Evolutionary conservation across 1,140 invertebrate genomes (phyloP), one percentile per base, ranked within the genome.

Genomic region (Drosophila gunungcola): DNA sequence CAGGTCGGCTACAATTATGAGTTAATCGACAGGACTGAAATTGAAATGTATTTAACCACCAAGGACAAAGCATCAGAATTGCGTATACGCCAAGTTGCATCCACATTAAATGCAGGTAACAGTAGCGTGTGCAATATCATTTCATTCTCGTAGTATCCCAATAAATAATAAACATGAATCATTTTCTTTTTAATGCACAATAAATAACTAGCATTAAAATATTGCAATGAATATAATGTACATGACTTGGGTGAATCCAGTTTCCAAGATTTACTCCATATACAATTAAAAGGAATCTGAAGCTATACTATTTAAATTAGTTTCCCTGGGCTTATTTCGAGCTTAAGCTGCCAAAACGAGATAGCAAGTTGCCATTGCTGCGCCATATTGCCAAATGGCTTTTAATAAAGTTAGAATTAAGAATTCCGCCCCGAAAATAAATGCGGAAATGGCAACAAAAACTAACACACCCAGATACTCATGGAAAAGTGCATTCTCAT

Each of bases 301-400:
- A 46, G 43, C 16, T 27, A 11, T 16, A n/a, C 4, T 32, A 34
- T 27, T 38, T 43, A 9, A 6, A 46, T 52, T 12, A 9, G 53
- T 52, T 13, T 4, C 21, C 67, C 65, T 3, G 16, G 21, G 21
- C 43, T 41, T 48, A 57, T 57, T 57, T 57, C 58, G 64, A 75
- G 65, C 68, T 68, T 38, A 39, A 10, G 3, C 12, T 76, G 62
- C 54, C 70, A 53, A 43, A 49, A n/a, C 12, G 45, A 27, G 64
- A 57, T 27, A 34, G 27, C 38, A 69, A 45, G 41, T 34, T 57
- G 55, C 61, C n/a, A 68, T 51, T 57, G 60, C 62, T 68, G 65
- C 48, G 36, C 73, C 81, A 84, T 85, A 84, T 85, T 85, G 73
- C 62, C 81, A 64, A 88, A 86, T 80, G 84, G 49, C 67, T 83